These are phyloP conservation scores for Conistra vaccinii DNA, from an alignment of 2,888 invertebrate genomes.

Conservation along the genomic window DNA sequence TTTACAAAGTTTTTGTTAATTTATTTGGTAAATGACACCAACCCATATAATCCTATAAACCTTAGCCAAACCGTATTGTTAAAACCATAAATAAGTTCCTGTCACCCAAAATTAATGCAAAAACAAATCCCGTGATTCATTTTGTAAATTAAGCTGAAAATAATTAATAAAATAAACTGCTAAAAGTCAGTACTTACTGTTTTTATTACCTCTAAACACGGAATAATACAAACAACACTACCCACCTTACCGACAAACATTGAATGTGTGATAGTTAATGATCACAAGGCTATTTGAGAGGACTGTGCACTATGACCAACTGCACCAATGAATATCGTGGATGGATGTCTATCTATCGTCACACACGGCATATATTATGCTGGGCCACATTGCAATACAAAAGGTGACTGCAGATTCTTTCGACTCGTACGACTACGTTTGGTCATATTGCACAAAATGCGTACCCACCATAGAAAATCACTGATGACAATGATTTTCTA, in stretches of 20 bases:
- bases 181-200: conserved; percentile 58
- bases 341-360: not conserved
- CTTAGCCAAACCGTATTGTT: not conserved
- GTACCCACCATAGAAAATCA: not conserved
- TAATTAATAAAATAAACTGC: conserved; percentile 27
- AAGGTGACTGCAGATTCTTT: not conserved
- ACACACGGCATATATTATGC: no score
- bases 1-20: conserved; percentile 45
- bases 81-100: not conserved
- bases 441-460: conserved; percentile 22
- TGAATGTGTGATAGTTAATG: conserved; percentile 26
- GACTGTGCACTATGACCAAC: not conserved
- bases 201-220: conserved; percentile 40
- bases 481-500: not conserved
- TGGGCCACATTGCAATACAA: not conserved
- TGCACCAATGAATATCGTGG: not conserved
- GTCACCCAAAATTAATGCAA: conserved; percentile 8
- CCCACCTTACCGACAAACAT: conserved; percentile 39
- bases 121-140: not conserved
- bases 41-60: not conserved
- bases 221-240: conserved; percentile 38
- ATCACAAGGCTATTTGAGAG: conserved; percentile 28
- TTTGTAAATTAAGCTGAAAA: conserved; percentile 59
- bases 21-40: not conserved
- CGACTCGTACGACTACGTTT: not conserved